phyloP scores from a whole-genome alignment of 35 echinoderm and acorn worm species.

The Holothuria glaberrima region DNA sequence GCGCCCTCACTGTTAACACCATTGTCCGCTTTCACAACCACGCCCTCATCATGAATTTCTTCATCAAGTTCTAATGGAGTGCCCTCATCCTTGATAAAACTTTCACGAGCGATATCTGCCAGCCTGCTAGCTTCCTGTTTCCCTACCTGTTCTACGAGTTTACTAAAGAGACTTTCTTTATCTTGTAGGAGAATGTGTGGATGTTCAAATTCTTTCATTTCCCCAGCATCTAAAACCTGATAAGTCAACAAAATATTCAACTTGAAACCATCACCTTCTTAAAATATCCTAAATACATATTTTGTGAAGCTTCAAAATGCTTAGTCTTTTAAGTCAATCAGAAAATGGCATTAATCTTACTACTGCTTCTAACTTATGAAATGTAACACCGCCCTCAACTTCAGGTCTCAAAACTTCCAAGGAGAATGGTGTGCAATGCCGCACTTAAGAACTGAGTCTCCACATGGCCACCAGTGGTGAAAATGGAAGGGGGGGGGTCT shows the following conservation, averaged over 20 bases:
- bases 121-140: constrained; percentile 60
- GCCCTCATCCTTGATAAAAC: constrained; percentile 10
- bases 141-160: constrained; percentile 80
- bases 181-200: constrained; percentile 74
- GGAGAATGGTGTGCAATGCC: no score
- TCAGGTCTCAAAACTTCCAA: no score
- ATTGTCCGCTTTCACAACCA: not conserved
- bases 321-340: no score
- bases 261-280: not conserved
- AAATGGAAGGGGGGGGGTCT: no score
- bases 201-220: constrained; percentile 80
- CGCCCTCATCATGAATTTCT: not conserved
- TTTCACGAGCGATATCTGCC: constrained; percentile 43
- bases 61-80: not conserved
- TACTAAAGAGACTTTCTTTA: constrained; percentile 52
- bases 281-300: not conserved
- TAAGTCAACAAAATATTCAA: not conserved
- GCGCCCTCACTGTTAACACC: not conserved
- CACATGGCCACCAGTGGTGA: no score
- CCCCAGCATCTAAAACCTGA: constrained; percentile 83
- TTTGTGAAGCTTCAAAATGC: no score
- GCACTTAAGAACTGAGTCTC: no score
- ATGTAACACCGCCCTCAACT: no score
- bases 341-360: no score
- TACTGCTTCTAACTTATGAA: no score